Evolutionary conservation across 2,888 invertebrate species (phyloP).

Genomic region (Trichacis sp.): DNA sequence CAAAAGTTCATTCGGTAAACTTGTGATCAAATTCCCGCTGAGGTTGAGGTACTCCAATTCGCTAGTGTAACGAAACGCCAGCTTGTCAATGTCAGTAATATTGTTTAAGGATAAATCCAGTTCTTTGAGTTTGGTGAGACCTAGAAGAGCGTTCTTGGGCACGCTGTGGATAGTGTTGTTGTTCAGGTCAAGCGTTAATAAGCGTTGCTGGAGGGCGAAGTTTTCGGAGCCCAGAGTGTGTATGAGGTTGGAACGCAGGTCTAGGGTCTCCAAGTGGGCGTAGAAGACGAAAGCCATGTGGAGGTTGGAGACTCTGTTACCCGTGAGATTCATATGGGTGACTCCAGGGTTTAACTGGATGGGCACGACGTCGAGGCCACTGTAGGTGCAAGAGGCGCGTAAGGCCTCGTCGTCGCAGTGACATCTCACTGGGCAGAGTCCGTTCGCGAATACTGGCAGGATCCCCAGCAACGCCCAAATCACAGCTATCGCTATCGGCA

Average conservation of each 20-base stretch:
- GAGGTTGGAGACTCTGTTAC: conserved; percentile 84
- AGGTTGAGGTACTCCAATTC: conserved; percentile 81
- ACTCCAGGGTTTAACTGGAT: conserved; percentile 91
- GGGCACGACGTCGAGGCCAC: conserved; percentile 86
- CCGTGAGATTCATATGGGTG: conserved; percentile 84
- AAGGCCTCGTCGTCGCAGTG: conserved; percentile 84
- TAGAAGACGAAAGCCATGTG: conserved; percentile 85
- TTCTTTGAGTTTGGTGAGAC: conserved; percentile 76
- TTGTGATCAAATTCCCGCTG: conserved; percentile 81
- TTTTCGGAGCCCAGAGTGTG: conserved; percentile 84
- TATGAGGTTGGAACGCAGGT: conserved; percentile 86
- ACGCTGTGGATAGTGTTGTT: conserved; percentile 79
- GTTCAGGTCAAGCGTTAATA: conserved; percentile 83
- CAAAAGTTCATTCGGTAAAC: conserved; percentile 79
- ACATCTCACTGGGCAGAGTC: conserved; percentile 85
- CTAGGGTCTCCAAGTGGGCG: conserved; percentile 82
- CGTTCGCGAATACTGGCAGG: conserved; percentile 68
- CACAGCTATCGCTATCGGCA: conserved; percentile 67
- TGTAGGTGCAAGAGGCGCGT: conserved; percentile 81
- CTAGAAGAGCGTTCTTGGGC: conserved; percentile 82
- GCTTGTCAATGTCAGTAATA: conserved; percentile 79
- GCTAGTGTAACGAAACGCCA: conserved; percentile 83
- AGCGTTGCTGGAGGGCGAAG: conserved; percentile 81
- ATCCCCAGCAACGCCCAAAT: conserved; percentile 60
- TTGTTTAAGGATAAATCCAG: conserved; percentile 84